Conservation (phyloP, 1,140 invertebrate species). For the Plectrocnemia conspersa region DNA sequence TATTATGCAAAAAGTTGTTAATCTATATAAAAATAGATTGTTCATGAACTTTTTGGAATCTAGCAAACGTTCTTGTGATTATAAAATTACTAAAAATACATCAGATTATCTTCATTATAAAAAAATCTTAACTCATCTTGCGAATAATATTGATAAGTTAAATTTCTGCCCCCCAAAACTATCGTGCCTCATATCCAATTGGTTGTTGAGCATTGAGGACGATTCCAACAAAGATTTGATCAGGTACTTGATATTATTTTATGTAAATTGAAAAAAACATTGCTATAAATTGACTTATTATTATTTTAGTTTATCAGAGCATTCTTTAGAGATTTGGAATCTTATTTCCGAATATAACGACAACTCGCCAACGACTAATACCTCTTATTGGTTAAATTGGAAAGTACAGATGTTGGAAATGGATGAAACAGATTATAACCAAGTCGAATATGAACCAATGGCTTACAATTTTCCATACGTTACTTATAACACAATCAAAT, state of each 20-base stretch:
- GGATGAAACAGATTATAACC: constrained; percentile 11
- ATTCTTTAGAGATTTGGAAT: constrained; percentile 27
- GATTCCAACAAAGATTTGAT: too few species aligned
- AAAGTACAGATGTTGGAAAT: constrained; percentile 6
- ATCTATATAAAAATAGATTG: constrained; percentile 37
- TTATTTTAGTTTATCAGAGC: constrained; percentile 20
- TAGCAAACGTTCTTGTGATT: too few species aligned
- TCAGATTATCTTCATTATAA: too few species aligned
- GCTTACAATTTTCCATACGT: constrained; percentile 27
- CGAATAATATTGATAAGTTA: too few species aligned
- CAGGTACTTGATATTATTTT: constrained; percentile 8
- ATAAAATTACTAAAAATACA: too few species aligned
- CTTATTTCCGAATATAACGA: constrained; percentile 18
- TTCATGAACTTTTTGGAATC: constrained; percentile 25
- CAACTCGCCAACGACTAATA: constrained; percentile 18
- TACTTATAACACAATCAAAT: constrained; percentile 22
- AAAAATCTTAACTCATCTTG: too few species aligned
- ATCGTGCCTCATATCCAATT: too few species aligned
- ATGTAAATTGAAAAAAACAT: too few species aligned
- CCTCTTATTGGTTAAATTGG: constrained; percentile 21
- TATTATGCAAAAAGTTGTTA: constrained; percentile 42
- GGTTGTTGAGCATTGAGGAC: too few species aligned
- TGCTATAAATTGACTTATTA: not conserved
- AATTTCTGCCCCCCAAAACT: too few species aligned
- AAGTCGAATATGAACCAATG: constrained; percentile 18